Conservation (phyloP, 2,113 vertebrate genomes). For the Pterocles gutturalis region DNA sequence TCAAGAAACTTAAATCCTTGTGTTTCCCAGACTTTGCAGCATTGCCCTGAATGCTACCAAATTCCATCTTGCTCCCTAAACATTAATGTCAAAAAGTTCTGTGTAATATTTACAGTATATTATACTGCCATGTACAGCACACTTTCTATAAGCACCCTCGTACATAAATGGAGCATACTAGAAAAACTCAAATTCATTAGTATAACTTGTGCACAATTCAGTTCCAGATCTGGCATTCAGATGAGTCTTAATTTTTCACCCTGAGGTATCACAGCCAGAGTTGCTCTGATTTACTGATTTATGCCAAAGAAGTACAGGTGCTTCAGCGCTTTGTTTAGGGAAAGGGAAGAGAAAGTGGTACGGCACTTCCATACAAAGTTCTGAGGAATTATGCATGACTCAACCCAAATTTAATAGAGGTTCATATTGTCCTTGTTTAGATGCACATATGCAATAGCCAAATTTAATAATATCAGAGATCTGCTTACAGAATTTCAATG, state of each 20-base stretch:
- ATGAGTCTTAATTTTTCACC: neutral
- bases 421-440: constrained; percentile 27
- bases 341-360: neutral
- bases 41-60: neutral
- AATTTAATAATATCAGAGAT: constrained; percentile 1
- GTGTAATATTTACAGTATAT: neutral
- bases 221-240: neutral
- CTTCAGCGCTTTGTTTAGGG: neutral
- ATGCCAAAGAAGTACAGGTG: neutral
- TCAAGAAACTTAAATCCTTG: neutral
- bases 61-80: neutral
- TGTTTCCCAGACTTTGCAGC: neutral
- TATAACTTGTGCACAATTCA: neutral
- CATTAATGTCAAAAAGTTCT: neutral
- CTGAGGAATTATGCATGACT: neutral
- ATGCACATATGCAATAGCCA: constrained; percentile 12
- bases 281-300: neutral
- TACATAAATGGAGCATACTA: neutral
- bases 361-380: neutral
- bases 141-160: neutral
- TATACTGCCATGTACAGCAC: neutral
- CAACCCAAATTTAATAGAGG: constrained; percentile 8
- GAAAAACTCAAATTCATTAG: neutral
- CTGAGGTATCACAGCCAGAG: neutral
- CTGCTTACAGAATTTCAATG: constrained; percentile 9